These are phyloP conservation scores for Harpagus bidentatus DNA, from an alignment of 2,113 vertebrate species.

Conservation along the genomic window DNA sequence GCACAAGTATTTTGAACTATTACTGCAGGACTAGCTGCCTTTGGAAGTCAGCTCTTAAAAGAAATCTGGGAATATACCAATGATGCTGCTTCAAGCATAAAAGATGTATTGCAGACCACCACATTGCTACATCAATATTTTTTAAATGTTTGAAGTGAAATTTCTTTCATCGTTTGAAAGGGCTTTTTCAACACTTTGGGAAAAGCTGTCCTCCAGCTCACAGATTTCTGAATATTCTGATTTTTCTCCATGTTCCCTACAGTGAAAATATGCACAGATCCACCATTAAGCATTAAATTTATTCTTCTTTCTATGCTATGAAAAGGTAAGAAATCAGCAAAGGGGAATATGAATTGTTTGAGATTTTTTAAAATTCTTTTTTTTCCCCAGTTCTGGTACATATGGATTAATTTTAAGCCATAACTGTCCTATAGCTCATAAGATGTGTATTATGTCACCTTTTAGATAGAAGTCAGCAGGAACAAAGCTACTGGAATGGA, in stretches of 20 bases:
- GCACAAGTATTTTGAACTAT: background rate
- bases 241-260: background rate
- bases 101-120: background rate
- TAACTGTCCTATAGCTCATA: background rate
- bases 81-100: background rate
- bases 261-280: background rate
- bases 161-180: slow-evolving; percentile 5
- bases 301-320: background rate
- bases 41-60: background rate
- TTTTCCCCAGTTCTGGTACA: background rate
- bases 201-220: background rate
- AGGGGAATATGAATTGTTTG: background rate
- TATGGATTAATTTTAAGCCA: background rate
- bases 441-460: background rate
- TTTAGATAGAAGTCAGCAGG: slow-evolving; percentile 37
- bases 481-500: slow-evolving; percentile 4
- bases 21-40: background rate
- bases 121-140: background rate
- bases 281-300: background rate
- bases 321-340: slow-evolving; percentile 6
- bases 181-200: background rate
- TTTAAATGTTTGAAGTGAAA: background rate
- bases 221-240: background rate
- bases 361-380: background rate
- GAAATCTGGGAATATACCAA: background rate